Base-by-base conservation (phyloP, 1,140 invertebrate genomes). In the Cotesia vestalis region DNA sequence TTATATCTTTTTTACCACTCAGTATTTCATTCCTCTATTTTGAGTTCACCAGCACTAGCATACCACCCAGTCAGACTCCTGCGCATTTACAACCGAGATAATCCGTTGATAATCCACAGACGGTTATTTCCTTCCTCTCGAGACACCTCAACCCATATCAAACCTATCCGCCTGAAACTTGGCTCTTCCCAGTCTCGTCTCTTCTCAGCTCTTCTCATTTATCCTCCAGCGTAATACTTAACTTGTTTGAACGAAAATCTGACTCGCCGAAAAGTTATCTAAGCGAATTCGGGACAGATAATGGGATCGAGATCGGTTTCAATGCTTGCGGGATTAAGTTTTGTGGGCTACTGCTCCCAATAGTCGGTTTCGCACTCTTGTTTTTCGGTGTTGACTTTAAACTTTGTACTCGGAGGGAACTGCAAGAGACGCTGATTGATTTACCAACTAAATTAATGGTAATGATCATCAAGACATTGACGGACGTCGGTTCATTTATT, bases 61-160 rank as follows among this genome's bases (percentile, higher is more conserved):
- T 27, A 34, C 14, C 59, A 35, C 4, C 6, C 27, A 9, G 8
- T 12, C 20, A 12, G 11, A 61, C 59, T 61, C 35, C 17, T 17
- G 17, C 11, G 27, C 27, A 34, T 61, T 61, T 34, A 11, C 34
- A 27, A 46, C 35, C 57, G 52, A 74, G 64, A 71, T 74, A 74
- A 74, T 74, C 73, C 69, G 59, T 71, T 66, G 64, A 74, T 74
- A 74, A 74, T 74, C 73, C 69, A 20, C 38, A 66, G 60, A n/a
- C 38, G 34, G 27, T 27, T 27, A 27, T 27, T 27, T 27, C n/a
- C 20, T 12, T 52, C 34, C 36, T 52, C 20, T 62, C 63, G 6
- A 52, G 20, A 70, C 27, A 27, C 27, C 27, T 27, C 27, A 27
- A 27, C 27, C 27, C 27, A 27, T 27, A 27, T 27, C 27, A 27